Conservation (phyloP, 64 coral and sea anemone species). For the Hydrozoanthus tunicans region DNA sequence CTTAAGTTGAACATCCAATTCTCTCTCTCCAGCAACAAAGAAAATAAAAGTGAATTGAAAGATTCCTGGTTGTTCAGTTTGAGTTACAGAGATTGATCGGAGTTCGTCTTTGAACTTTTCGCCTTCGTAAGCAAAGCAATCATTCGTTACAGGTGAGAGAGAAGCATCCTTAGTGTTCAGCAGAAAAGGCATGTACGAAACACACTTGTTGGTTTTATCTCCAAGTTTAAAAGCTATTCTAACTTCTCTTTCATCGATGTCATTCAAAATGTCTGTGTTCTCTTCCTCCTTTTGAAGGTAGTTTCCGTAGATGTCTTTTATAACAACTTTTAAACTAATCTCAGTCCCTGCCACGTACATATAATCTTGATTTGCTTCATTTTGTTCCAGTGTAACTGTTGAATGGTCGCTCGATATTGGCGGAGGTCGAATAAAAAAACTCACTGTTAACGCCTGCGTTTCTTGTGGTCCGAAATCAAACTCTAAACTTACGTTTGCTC, state of each 20-base stretch:
- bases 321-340: not conserved
- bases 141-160: not conserved
- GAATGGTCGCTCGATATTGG: slow-evolving; percentile 7
- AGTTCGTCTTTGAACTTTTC: not conserved
- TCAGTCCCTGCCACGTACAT: slow-evolving; percentile 1
- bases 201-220: not conserved
- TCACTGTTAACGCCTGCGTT: not conserved
- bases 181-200: not conserved
- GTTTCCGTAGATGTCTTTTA: slow-evolving; percentile 16
- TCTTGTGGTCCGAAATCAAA: not conserved
- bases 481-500: not conserved
- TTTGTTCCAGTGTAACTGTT: not conserved
- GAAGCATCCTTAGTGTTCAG: not conserved
- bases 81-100: not conserved
- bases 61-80: not conserved
- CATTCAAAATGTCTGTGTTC: not conserved
- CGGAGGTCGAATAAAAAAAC: not conserved
- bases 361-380: not conserved
- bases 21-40: slow-evolving; percentile 15
- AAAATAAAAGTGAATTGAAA: slow-evolving; percentile 6
- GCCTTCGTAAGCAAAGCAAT: not conserved
- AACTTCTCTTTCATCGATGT: not conserved
- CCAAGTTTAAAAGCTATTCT: not conserved
- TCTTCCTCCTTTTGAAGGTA: not conserved
- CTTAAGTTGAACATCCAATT: not conserved